Evolutionary conservation across 1,140 invertebrate genomes (phyloP).

Genomic region (Drosophila melanogaster): DNA sequence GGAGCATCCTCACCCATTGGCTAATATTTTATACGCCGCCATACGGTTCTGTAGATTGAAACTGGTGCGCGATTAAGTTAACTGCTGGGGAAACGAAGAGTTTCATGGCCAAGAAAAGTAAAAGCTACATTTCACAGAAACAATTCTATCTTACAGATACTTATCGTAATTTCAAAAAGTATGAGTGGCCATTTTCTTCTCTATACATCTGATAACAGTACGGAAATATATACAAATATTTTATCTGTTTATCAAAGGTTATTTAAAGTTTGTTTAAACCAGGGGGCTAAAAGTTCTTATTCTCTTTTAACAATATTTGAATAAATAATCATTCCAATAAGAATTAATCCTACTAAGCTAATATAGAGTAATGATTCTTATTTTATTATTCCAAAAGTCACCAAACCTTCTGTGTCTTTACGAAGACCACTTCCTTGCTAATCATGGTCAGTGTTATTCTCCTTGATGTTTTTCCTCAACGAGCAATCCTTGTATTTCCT

Average conservation of each 20-base stretch:
- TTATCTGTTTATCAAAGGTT: not conserved
- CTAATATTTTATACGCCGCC: slow-evolving; percentile 19
- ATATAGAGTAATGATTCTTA: not conserved
- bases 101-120: slow-evolving; percentile 12
- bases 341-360: not conserved
- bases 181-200: too few species aligned
- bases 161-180: not conserved
- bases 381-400: not conserved
- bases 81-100: not conserved
- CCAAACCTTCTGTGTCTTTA: not conserved
- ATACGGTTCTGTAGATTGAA: slow-evolving; percentile 10
- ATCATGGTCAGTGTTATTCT: slow-evolving; percentile 1
- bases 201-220: too few species aligned
- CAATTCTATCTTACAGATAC: not conserved
- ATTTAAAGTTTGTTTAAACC: too few species aligned
- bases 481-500: slow-evolving; percentile 14
- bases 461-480: slow-evolving; percentile 5
- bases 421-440: not conserved
- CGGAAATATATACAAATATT: not conserved
- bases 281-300: too few species aligned
- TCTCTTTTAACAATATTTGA: too few species aligned
- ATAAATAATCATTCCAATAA: too few species aligned
- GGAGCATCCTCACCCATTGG: slow-evolving; percentile 22
- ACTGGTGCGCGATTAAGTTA: slow-evolving; percentile 20
- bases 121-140: not conserved